Evolutionary conservation across 2,888 invertebrate species (phyloP), one percentile per base, ranked within the genome.

Genomic region (Himalopsyche kuldschensis): DNA sequence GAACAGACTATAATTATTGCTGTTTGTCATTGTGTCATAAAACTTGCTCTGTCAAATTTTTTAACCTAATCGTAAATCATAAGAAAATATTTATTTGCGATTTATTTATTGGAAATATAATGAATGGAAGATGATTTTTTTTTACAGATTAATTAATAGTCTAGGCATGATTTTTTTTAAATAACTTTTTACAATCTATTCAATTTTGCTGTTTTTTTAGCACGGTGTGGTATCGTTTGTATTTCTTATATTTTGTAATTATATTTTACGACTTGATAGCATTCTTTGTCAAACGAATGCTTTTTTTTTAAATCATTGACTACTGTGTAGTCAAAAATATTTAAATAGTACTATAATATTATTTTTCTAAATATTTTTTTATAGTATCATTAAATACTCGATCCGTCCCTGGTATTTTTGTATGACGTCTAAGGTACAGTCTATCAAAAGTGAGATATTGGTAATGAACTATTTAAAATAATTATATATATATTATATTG

Each of bases 271-370:
- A 69, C 27, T 69, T 69, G 69, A 27, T 11, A 27, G 27, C 69
- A 79, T 79, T 75, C 47, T 47, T 31, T 63, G 41, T 35, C 8
- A 20, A 48, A 17, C 15, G 79, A 78, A 82, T 80, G 84, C 78
- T 76, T 41, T 41, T 35, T 35, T 35, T 41, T 81, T 75, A 47
- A 69, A 82, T 35, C 46, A 75, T 46, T 83, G 84, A 79, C 84
- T 84, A 84, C 84, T 79, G 84, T 84, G 84, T 84, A 84, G 84
- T 75, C 82, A 79, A 46, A 63, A n/a, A 80, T 41, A 69, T 55
- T 31, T 69, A 55, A 69, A 24, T 69, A 69, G 30, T 15, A n/a
- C n/a, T n/a, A 6, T 63, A 63, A 27, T 63, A 27, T 69, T 15
- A 30, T 55, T 20, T 55, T 55, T 55, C 3, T 6, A 20, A 4